Evolutionary conservation across 2,113 vertebrate species (phyloP).

Genomic region (Neomonachus schauinslandi): DNA sequence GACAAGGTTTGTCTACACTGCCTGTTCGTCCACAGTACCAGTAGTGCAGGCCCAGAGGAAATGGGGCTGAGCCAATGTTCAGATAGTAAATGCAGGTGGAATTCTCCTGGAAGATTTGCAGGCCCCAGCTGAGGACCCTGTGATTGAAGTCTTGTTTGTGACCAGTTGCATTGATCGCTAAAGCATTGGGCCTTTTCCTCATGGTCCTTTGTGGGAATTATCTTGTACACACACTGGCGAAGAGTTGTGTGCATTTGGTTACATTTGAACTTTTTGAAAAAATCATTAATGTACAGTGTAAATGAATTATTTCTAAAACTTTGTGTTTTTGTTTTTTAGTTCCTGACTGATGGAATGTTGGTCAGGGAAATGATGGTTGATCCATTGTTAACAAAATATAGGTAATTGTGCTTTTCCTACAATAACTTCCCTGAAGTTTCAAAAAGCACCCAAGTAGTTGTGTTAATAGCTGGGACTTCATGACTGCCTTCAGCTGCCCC

Average conservation of each 20-base stretch:
- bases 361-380: slow-evolving; percentile 99
- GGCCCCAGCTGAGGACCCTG: background rate
- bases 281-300: background rate
- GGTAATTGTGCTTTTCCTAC: slow-evolving; percentile 84
- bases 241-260: background rate
- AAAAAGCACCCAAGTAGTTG: background rate
- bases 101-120: background rate
- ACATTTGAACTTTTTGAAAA: background rate
- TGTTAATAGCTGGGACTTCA: background rate
- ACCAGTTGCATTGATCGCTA: background rate
- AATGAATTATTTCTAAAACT: slow-evolving; percentile 55
- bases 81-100: background rate
- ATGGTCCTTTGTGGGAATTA: background rate
- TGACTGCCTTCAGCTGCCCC: background rate
- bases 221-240: background rate
- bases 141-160: background rate
- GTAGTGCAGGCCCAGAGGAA: background rate
- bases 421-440: background rate
- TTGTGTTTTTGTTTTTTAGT: slow-evolving; percentile 86
- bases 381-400: slow-evolving; percentile 97
- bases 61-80: background rate
- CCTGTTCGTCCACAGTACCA: background rate
- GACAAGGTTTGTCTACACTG: background rate
- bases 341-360: slow-evolving; percentile 98
- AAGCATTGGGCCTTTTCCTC: background rate